Percentiles rank a stretch among this genome's conserved stretches.
Evolutionary conservation across 2,797 vertebrate genomes (phyloP).

Genomic region (Sitta carolinensis): DNA sequence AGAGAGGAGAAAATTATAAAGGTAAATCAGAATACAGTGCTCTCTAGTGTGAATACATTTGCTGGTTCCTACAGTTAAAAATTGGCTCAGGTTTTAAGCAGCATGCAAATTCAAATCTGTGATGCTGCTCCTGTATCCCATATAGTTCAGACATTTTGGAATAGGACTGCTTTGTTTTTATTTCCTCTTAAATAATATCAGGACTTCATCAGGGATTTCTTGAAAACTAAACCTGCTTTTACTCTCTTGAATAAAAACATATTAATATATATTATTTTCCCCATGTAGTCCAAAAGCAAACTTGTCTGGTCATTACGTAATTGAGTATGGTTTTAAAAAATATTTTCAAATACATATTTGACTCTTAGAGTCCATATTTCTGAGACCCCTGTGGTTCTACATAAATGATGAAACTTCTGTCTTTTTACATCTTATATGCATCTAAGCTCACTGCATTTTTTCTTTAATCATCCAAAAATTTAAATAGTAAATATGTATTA

Average conservation of each 20-base stretch:
- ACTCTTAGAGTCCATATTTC: background rate
- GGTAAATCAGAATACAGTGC: background rate
- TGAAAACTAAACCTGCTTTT: background rate
- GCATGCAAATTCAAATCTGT: background rate
- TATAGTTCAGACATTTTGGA: background rate
- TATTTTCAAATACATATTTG: background rate
- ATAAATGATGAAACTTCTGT: background rate
- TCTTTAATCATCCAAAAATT: background rate
- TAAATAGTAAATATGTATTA: background rate
- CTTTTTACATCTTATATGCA: background rate
- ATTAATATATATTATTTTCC: background rate
- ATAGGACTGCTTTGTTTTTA: background rate
- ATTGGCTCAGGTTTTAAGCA: background rate
- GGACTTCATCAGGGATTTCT: background rate
- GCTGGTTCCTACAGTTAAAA: background rate
- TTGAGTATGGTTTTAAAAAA: background rate
- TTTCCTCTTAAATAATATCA: background rate
- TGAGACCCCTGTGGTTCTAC: background rate
- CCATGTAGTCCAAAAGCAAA: background rate
- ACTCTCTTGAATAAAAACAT: background rate
- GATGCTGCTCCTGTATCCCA: background rate
- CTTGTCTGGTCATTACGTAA: background rate
- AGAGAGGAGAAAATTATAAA: background rate
- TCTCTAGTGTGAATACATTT: background rate
- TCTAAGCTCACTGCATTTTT: background rate